Evolutionary conservation across 2,888 invertebrate genomes (phyloP).

Genomic region (Lasius platythorax): DNA sequence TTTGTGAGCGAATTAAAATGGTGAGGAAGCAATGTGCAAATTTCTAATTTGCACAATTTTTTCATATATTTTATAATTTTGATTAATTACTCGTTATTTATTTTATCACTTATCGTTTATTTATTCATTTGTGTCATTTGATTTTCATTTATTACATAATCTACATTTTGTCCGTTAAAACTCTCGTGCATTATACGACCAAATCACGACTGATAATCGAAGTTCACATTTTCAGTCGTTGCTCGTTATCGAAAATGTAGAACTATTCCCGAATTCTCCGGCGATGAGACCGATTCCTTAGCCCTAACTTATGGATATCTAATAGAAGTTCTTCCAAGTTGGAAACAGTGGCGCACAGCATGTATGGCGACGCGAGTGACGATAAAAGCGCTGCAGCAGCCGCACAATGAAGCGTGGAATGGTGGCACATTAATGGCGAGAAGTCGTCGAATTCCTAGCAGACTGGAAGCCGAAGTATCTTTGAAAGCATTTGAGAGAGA

Average conservation of each 20-base stretch:
- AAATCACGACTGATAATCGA: constrained; percentile 11
- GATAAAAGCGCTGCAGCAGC: constrained; percentile 64
- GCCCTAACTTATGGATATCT: constrained; percentile 80
- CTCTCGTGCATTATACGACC: not conserved
- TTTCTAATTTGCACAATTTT: no score
- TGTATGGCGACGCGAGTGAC: constrained; percentile 29
- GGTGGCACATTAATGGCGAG: constrained; percentile 78
- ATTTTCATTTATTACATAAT: not conserved
- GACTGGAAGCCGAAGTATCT: constrained; percentile 66
- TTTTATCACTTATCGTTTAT: not conserved
- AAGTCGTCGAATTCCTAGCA: constrained; percentile 77
- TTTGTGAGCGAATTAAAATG: no score
- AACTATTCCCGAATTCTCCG: constrained; percentile 79
- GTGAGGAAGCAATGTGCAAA: no score
- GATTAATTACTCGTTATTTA: not conserved
- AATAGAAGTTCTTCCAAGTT: constrained; percentile 81
- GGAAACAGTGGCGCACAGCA: constrained; percentile 68
- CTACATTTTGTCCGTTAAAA: not conserved
- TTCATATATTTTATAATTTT: no score
- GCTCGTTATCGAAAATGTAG: constrained; percentile 47
- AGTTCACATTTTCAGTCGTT: not conserved
- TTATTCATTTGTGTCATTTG: not conserved
- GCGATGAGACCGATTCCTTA: constrained; percentile 77
- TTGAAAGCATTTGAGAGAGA: constrained; percentile 63
- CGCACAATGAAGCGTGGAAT: constrained; percentile 78